phyloP scores from a whole-genome alignment of 2,113 vertebrate genomes.

The Vombatus ursinus region DNA sequence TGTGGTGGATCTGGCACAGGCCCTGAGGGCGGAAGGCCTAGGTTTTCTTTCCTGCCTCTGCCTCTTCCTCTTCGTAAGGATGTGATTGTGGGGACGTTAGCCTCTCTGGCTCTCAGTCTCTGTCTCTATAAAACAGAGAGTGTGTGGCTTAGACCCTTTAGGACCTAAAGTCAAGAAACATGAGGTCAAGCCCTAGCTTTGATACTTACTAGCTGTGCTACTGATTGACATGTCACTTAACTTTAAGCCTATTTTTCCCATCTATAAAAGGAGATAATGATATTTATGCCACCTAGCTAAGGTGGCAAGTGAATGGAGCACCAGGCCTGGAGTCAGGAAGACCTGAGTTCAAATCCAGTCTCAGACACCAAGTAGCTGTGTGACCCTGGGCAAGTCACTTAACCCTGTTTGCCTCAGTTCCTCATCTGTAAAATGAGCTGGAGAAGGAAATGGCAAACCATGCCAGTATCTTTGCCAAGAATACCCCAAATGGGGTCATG shows the following conservation, averaged over 20 bases:
- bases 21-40: neutral
- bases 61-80: neutral
- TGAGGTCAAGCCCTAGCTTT: neutral
- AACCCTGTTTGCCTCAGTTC: too few relatives aligned
- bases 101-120: too few relatives aligned
- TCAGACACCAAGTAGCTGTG: neutral
- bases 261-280: neutral
- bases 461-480: neutral
- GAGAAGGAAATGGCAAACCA: neutral
- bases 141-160: neutral
- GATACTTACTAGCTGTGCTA: neutral
- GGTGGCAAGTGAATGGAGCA: neutral
- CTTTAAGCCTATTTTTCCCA: neutral
- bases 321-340: neutral
- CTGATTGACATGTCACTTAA: neutral
- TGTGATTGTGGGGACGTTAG: neutral
- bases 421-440: too few relatives aligned
- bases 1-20: neutral
- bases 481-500: neutral
- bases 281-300: neutral
- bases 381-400: too few relatives aligned
- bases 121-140: neutral
- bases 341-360: neutral
- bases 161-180: neutral
- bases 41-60: neutral